Evolutionary conservation across 2,888 invertebrate genomes (phyloP).

Genomic region (Eurytoma adleriae): DNA sequence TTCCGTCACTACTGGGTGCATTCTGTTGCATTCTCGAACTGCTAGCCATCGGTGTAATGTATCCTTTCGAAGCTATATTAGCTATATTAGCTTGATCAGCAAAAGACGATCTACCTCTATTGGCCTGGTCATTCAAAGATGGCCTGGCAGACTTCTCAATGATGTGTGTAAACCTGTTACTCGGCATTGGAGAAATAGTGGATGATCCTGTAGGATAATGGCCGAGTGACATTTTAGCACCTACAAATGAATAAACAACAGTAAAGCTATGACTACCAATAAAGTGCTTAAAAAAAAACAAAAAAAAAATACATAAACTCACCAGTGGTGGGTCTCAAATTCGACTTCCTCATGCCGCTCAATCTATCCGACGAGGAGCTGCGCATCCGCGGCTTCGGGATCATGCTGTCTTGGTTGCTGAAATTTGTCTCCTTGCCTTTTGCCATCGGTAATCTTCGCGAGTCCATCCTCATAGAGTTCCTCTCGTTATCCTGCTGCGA

Average conservation of each 20-base stretch:
- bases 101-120: slow-evolving; percentile 40
- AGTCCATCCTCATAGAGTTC: slow-evolving; percentile 59
- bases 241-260: slow-evolving; percentile 1
- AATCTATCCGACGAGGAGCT: slow-evolving; percentile 64
- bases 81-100: slow-evolving; percentile 42
- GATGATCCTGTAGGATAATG: slow-evolving; percentile 51
- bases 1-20: slow-evolving; percentile 41
- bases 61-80: slow-evolving; percentile 46
- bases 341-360: slow-evolving; percentile 61
- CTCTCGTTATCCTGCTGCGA: slow-evolving; percentile 64
- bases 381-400: slow-evolving; percentile 66
- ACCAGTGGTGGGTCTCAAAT: slow-evolving; percentile 64
- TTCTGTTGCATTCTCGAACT: slow-evolving; percentile 25
- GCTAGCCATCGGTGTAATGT: slow-evolving; percentile 50
- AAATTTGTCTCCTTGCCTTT: slow-evolving; percentile 58
- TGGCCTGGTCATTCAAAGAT: slow-evolving; percentile 40
- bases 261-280: too few species aligned
- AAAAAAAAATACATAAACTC: not conserved
- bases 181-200: slow-evolving; percentile 53
- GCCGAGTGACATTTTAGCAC: slow-evolving; percentile 53
- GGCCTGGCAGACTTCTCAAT: slow-evolving; percentile 46
- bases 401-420: slow-evolving; percentile 62
- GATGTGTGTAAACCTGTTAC: slow-evolving; percentile 40
- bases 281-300: not conserved
- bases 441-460: slow-evolving; percentile 57